Percentiles rank a stretch among this genome's conserved stretches.
These are phyloP conservation scores for Troides aeacus DNA, from an alignment of 2,888 invertebrate genomes.

Conservation along the genomic window DNA sequence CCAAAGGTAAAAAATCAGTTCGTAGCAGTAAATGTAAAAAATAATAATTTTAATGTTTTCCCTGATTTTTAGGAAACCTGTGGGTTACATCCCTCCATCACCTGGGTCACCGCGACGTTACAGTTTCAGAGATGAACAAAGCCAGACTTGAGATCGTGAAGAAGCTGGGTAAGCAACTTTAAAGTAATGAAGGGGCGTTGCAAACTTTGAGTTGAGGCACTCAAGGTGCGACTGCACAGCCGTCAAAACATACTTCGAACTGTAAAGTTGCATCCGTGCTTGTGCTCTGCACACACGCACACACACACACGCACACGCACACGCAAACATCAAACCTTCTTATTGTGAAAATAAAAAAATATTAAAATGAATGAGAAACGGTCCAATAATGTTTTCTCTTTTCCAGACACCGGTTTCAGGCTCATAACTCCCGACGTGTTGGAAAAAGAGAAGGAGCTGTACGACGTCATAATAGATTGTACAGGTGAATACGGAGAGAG, in stretches of 20 bases:
- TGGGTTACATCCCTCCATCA: slow-evolving; percentile 84
- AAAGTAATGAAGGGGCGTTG: too few relatives aligned
- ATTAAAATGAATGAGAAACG: too few relatives aligned
- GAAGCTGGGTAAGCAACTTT: slow-evolving; percentile 66
- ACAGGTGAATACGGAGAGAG: slow-evolving; percentile 69
- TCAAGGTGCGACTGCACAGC: too few relatives aligned
- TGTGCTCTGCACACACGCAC: too few relatives aligned
- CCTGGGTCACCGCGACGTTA: slow-evolving; percentile 84
- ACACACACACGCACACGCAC: too few relatives aligned
- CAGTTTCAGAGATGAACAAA: slow-evolving; percentile 83
- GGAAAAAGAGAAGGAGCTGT: slow-evolving; percentile 67
- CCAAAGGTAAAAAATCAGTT: too few relatives aligned
- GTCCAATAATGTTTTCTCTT: not conserved
- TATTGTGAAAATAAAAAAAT: too few relatives aligned
- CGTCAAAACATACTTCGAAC: too few relatives aligned
- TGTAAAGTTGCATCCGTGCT: too few relatives aligned
- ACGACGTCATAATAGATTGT: slow-evolving; percentile 85
- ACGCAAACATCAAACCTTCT: too few relatives aligned
- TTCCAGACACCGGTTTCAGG: slow-evolving; percentile 81
- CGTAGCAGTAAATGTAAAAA: too few relatives aligned
- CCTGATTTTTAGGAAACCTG: slow-evolving; percentile 69
- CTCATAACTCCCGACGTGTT: slow-evolving; percentile 78
- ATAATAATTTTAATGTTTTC: not conserved
- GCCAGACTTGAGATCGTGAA: slow-evolving; percentile 72
- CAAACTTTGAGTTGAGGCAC: too few relatives aligned